Percentiles rank a stretch among this genome's conserved stretches.
These are phyloP conservation scores for Chauna torquata DNA, from an alignment of 2,113 vertebrate genomes.

Conservation along the genomic window DNA sequence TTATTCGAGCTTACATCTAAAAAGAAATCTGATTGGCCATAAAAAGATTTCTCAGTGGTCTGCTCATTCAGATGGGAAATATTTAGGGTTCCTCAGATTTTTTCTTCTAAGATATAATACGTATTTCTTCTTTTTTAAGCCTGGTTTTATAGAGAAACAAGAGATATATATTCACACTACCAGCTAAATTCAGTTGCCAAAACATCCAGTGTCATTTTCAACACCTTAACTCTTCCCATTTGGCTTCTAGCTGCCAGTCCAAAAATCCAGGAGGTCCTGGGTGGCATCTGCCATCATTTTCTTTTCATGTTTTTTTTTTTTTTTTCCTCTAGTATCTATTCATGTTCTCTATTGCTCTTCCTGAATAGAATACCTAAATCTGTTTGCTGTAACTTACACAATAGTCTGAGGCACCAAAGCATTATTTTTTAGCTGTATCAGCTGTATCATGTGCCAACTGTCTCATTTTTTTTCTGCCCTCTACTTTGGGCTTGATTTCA, in stretches of 20 bases:
- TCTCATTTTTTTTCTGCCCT: background rate
- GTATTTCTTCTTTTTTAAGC: background rate
- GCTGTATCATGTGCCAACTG: too few species aligned
- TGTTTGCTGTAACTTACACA: background rate
- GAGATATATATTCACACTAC: background rate
- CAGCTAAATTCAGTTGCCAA: background rate
- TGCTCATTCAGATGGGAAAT: background rate
- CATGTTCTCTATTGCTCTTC: background rate
- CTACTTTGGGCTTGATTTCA: background rate
- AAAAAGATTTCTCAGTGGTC: background rate
- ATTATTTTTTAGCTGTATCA: background rate
- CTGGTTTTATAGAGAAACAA: background rate
- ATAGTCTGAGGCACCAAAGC: background rate
- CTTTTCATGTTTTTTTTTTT: background rate
- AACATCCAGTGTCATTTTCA: background rate
- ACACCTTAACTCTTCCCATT: background rate
- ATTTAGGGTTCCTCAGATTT: background rate
- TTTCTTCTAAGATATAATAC: background rate
- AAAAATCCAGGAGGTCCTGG: background rate
- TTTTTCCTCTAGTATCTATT: background rate
- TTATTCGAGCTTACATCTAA: background rate
- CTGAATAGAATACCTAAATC: background rate
- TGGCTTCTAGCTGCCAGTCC: background rate
- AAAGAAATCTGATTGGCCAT: fast-evolving
- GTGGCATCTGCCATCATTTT: background rate